Base-by-base conservation (phyloP, 1,140 invertebrate species). In the Drosophila nigrodunni region DNA sequence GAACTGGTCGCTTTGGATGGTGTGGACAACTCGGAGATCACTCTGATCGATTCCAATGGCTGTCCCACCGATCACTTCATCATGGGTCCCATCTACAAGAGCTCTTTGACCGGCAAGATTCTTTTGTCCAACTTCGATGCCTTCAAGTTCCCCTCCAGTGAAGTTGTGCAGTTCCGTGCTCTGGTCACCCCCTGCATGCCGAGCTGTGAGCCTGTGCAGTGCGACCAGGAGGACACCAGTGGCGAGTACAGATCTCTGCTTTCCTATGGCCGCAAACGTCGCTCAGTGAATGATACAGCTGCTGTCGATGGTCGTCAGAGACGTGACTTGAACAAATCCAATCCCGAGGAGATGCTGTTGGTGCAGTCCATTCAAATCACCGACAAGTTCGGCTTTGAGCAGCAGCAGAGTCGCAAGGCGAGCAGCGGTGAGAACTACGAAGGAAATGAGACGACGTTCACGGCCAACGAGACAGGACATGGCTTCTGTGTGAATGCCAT, bases 121-220 rank as follows among this genome's bases (percentile, higher is more conserved):
- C 93, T 98, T 7, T 93, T 97, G n/a, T 97, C 97, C 7, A 96
- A 97, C 91, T 98, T 98, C 93, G 97, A 98, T 91, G 98, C 98
- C 9, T 98, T 98, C 95, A 98, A 98, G 92, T 98, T 98, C 94
- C 97, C 98, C 0, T 97, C 97, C 11, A 98, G 97, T 0, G 97
- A 98, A 92, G 95, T 98, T 8, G 98, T 98, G 0, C 97, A 98
- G 93, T 98, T 98, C 95, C 95, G 97, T 54, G 98, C 97, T 2
- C 90, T 98, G 78, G 97, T 98, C 0, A 98, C 97, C 3, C 98
- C 98, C 0, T 98, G 98, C 87, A 96, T 98, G 95, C 97, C 97
- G 1, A 95, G 95, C 30, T 98, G 97, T 91, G 97, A 98, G 92
- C 97, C 98, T 1, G 97, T 97, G 0, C 96, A 97, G 82, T 98